Percentiles rank a stretch among this genome's conserved stretches.
These are phyloP conservation scores for Nesogale talazaci DNA, from an alignment of 2,113 vertebrate genomes.

Conservation along the genomic window DNA sequence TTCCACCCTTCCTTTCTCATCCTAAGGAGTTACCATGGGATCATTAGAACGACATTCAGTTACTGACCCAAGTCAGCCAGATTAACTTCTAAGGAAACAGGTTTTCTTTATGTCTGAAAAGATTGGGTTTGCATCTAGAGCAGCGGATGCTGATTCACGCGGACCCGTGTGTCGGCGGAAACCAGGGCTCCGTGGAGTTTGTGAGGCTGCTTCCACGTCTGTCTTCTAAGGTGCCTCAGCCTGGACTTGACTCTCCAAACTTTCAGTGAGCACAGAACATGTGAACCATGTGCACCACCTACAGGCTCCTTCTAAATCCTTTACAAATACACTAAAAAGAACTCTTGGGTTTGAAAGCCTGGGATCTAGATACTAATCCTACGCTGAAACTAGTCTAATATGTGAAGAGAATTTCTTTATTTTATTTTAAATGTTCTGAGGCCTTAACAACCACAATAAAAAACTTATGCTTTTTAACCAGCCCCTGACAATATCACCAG, in stretches of 20 bases:
- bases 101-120: background rate
- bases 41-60: constrained; percentile 3
- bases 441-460: background rate
- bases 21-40: background rate
- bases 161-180: background rate
- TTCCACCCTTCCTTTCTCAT: background rate
- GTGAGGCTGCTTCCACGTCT: background rate
- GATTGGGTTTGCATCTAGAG: no score
- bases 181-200: background rate
- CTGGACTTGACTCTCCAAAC: background rate
- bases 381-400: background rate
- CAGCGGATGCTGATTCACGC: no score
- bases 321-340: background rate
- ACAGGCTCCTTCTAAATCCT: background rate
- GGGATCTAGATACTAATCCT: background rate
- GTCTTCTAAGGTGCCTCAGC: background rate
- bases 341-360: constrained; percentile 13
- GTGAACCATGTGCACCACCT: background rate
- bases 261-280: background rate
- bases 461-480: no score
- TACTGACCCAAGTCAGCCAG: background rate
- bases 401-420: background rate
- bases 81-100: background rate
- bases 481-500: no score
- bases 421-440: background rate